Base-by-base conservation (phyloP, 2,113 vertebrate genomes). In the Dasyurus viverrinus region DNA sequence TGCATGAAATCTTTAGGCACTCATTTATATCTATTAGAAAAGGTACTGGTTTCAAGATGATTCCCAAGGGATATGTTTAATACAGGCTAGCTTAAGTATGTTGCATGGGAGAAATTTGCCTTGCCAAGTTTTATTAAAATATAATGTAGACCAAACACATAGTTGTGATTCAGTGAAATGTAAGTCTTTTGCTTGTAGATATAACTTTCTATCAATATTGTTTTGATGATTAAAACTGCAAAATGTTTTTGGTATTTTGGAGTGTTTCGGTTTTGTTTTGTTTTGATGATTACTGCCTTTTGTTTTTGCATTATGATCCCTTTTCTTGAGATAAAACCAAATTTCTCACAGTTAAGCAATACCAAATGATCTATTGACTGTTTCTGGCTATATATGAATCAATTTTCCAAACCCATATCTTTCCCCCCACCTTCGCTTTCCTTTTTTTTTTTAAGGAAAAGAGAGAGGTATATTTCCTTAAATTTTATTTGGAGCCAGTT, bases 21-120 rank as follows among this genome's bases (percentile, higher is more conserved):
- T 98, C 95, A 94, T 98, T 98, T 97, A 93, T 97, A 96, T 94
- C 94, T 92, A 94, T 98, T 97, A 98, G 94, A 95, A 89, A 97
- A 95, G 89, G 90, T 96, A 68, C 23, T 0, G 25, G 50, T 97
- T 92, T 96, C 91, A 92, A 89, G 92, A 96, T 96, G 90, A 27
- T 96, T 97, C 97, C 95, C 93, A 90, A 0, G 54, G 89, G 95
- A 36, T 54, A 36, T 10, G 16, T 50, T 42, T 91, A 95, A 90
- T 89, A 91, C 90, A 91, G 57, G 54, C 93, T 57, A 94, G 60
- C 46, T 96, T 92, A 90, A 55, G n/a, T 53, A 76, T 53, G 93
- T 76, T 96, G 50, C 22, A 96, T 97, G 54, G 84, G 97, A 97
- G 54, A 60, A 93, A 89, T 90, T 92, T 97, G 96, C 94, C 92